These are phyloP conservation scores for Ophthalmotilapia sp. DNA, from an alignment of 2,113 vertebrate species.

Conservation along the genomic window DNA sequence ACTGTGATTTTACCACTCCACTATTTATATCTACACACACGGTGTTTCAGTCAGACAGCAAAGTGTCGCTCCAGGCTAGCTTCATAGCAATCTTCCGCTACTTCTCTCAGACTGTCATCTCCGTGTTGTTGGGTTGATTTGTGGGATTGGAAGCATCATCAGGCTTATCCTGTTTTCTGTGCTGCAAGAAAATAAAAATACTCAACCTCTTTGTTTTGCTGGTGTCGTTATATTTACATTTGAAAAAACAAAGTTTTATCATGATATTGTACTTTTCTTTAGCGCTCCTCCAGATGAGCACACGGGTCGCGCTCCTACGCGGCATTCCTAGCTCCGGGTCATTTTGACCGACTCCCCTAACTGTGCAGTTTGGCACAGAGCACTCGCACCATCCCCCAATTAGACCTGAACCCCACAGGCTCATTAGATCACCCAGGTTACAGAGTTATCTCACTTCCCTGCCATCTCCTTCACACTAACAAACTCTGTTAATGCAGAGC, in stretches of 20 bases:
- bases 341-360: background rate
- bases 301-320: background rate
- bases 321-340: fast-evolving
- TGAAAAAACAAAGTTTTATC: background rate
- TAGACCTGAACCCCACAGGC: constrained; percentile 55
- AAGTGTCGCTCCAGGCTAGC: constrained; percentile 39
- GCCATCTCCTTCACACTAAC: constrained; percentile 42
- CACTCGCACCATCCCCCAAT: constrained; percentile 28
- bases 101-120: constrained; percentile 12
- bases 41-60: constrained; percentile 24
- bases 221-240: background rate
- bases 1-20: constrained; percentile 13
- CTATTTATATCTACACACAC: constrained; percentile 51
- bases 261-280: background rate
- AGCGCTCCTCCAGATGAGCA: background rate
- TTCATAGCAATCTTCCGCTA: constrained; percentile 14
- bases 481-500: constrained; percentile 28
- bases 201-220: background rate
- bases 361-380: background rate
- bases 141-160: constrained; percentile 1
- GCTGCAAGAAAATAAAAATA: background rate
- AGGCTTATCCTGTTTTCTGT: background rate
- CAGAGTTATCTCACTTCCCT: constrained; percentile 4
- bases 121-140: constrained; percentile 6
- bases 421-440: constrained; percentile 55